Percentiles rank a stretch among this genome's conserved stretches.
Evolutionary conservation across 2,113 vertebrate genomes (phyloP).

Genomic region (Stictonetta naevosa): DNA sequence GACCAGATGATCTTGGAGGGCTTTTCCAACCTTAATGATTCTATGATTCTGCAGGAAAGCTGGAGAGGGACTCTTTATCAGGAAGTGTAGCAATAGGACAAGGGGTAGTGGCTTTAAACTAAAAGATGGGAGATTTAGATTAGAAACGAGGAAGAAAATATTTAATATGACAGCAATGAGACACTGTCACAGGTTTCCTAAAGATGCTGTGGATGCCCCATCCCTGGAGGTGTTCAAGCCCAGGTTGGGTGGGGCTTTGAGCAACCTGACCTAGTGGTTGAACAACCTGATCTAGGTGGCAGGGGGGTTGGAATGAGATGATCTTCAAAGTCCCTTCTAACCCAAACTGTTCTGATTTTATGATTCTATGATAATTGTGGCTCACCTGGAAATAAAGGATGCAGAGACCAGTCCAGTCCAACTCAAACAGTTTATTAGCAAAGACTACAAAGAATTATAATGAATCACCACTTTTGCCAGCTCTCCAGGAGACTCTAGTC

Average conservation of each 20-base stretch:
- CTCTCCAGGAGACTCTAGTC: not conserved
- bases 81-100: not conserved
- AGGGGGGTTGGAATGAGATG: not conserved
- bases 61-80: not conserved
- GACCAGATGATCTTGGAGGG: too few relatives aligned
- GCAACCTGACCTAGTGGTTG: not conserved
- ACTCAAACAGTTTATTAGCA: not conserved
- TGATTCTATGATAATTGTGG: not conserved
- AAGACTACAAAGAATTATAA: not conserved
- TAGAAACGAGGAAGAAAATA: too few relatives aligned
- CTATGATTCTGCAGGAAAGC: not conserved
- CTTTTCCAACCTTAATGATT: too few relatives aligned
- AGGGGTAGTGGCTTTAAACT: not conserved
- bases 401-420: not conserved
- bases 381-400: not conserved
- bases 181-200: not conserved
- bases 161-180: too few relatives aligned
- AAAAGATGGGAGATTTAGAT: too few relatives aligned
- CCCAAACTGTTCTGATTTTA: not conserved
- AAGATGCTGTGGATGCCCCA: not conserved
- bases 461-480: too few relatives aligned
- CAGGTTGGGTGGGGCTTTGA: not conserved
- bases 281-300: not conserved
- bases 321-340: not conserved
- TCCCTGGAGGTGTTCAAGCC: not conserved